These are phyloP conservation scores for Aldabrachelys gigantea DNA, from an alignment of 2,113 vertebrate species.

Conservation along the genomic window DNA sequence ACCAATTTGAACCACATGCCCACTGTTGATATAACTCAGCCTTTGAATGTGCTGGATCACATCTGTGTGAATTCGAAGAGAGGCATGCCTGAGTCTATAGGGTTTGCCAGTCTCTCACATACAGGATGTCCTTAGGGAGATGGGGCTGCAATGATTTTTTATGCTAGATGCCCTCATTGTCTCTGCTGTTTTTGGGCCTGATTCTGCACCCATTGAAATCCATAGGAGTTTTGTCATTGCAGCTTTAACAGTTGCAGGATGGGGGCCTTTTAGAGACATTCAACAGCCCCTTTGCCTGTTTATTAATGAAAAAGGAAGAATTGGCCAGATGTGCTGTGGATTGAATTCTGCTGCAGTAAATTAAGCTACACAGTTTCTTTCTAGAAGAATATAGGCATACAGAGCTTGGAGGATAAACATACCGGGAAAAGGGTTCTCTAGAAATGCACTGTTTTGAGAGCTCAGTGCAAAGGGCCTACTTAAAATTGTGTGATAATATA, in stretches of 20 bases:
- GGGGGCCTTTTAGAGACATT: rapidly evolving
- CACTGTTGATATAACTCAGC: background rate
- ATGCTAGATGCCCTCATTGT: background rate
- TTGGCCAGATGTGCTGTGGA: background rate
- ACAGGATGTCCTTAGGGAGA: rapidly evolving
- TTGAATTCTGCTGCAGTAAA: background rate
- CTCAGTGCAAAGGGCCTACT: rapidly evolving
- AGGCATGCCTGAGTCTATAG: rapidly evolving
- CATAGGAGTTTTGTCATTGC: rapidly evolving
- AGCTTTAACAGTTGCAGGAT: rapidly evolving
- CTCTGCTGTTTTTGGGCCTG: background rate
- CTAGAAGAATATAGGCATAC: rapidly evolving
- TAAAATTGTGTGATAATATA: background rate
- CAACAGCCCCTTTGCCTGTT: background rate
- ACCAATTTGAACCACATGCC: background rate
- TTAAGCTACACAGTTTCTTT: rapidly evolving
- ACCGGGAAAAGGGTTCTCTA: background rate
- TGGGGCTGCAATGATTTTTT: rapidly evolving
- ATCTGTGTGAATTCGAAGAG: background rate
- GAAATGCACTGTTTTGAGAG: background rate
- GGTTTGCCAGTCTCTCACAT: rapidly evolving
- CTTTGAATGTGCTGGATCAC: background rate
- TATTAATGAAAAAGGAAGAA: background rate
- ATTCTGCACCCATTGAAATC: rapidly evolving
- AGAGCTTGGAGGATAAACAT: background rate